These are phyloP conservation scores for Anguilla anguilla DNA, from an alignment of 2,797 vertebrate species.

Conservation along the genomic window DNA sequence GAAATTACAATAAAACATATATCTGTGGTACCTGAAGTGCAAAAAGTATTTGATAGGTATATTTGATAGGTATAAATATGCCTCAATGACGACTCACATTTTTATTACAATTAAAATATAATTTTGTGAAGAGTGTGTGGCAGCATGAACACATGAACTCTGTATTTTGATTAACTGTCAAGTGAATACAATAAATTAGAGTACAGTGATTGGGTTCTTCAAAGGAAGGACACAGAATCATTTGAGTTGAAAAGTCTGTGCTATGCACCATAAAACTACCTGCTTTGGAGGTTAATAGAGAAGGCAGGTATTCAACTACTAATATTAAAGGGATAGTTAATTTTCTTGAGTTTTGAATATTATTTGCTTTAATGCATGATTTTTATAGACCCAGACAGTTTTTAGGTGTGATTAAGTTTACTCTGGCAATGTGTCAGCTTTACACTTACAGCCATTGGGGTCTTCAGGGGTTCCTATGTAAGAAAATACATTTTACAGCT, in stretches of 20 bases:
- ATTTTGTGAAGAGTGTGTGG: constrained; percentile 22
- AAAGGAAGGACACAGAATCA: constrained; percentile 30
- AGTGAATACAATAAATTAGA: constrained; percentile 37
- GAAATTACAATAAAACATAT: constrained; percentile 38
- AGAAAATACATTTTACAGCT: not conserved
- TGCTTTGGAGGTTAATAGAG: constrained; percentile 35
- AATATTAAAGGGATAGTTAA: constrained; percentile 8
- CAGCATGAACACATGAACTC: constrained; percentile 42
- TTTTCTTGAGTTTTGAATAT: not conserved
- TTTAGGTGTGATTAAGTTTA: not conserved
- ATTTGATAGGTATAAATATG: constrained; percentile 50
- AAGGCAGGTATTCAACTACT: constrained; percentile 37
- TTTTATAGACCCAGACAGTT: not conserved
- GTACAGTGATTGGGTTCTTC: constrained; percentile 36
- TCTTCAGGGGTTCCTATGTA: not conserved
- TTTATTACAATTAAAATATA: constrained; percentile 41
- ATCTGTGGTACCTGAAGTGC: constrained; percentile 43
- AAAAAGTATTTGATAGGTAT: constrained; percentile 43
- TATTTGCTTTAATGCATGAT: not conserved
- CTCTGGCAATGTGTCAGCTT: not conserved
- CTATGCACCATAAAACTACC: constrained; percentile 44
- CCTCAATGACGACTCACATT: constrained; percentile 50
- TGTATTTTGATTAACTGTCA: not conserved
- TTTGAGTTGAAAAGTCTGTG: constrained; percentile 41
- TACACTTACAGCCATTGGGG: not conserved